Evolutionary conservation across 2,888 invertebrate genomes (phyloP), one percentile per base, ranked within the genome.

Genomic region (Brenthis daphne): DNA sequence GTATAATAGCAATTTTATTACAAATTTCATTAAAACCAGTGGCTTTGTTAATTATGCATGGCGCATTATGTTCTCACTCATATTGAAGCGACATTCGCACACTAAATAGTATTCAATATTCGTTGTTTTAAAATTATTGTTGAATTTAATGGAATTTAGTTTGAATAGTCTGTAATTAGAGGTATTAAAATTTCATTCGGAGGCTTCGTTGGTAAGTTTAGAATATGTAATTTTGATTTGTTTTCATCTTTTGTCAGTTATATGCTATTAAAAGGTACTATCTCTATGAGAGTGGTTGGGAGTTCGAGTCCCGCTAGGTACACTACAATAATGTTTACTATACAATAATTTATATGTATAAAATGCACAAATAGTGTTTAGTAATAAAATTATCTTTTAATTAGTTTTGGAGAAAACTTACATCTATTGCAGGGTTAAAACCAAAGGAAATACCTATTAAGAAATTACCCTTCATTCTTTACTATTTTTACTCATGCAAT

Each of bases 1-100:
- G 55, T 37, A 67, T 67, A 67, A 67, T 67, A 24, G 55, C 61
- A 56, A 68, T 71, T 71, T 71, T 71, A 71, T 69, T 64, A 70
- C 64, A 65, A 67, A 71, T 70, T 72, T 68, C 64, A 70, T 70
- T 69, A 68, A 65, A 72, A 66, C 72, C 70, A 54, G 60, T 57
- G 68, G 72, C 70, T 73, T 70, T 67, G 69, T 74, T 72, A 74
- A 74, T 72, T 72, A 74, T 70, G 64, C 67, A 64, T 57, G 69
- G 67, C 69, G 68, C 70, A 67, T 70, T 73, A 70, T 65, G 68
- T 67, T 50, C 66, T 64, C 67, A 68, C 68, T 68, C 70, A 50
- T 67, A 69, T 65, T 65, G 60, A 60, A 65, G 63, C 68, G 56
- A 68, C 68, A 65, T 71, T 73, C 66, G 73, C 57, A 64, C 63